These are phyloP conservation scores for Trididemnum nubilum DNA, from an alignment of 23 tunicate genomes.

Conservation along the genomic window DNA sequence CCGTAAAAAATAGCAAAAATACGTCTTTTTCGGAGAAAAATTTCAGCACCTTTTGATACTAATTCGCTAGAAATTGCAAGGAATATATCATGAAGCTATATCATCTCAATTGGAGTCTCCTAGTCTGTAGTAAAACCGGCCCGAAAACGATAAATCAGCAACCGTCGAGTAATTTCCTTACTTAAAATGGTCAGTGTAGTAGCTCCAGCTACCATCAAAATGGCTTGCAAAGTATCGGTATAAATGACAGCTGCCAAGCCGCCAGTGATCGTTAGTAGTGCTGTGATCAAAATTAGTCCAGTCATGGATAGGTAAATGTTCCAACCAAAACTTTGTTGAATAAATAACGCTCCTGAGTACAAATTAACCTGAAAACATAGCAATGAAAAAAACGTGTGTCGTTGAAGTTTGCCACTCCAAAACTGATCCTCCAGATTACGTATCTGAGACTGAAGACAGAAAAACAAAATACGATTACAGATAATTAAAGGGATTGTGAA, in stretches of 20 bases:
- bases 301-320: constrained; percentile 76
- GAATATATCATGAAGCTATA: too few relatives aligned
- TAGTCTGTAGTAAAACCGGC: too few relatives aligned
- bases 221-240: constrained; percentile 90
- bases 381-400: neutral
- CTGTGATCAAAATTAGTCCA: constrained; percentile 77
- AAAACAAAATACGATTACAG: too few relatives aligned
- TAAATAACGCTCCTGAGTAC: constrained; percentile 79
- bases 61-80: too few relatives aligned
- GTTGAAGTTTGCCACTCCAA: too few relatives aligned
- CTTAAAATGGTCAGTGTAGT: constrained; percentile 62
- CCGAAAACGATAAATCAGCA: too few relatives aligned
- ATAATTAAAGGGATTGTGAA: too few relatives aligned
- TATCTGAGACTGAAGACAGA: neutral
- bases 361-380: constrained; percentile 61
- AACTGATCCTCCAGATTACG: neutral
- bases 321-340: constrained; percentile 90
- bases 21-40: too few relatives aligned
- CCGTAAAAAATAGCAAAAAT: too few relatives aligned
- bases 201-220: constrained; percentile 75
- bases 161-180: too few relatives aligned
- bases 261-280: constrained; percentile 78
- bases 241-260: constrained; percentile 94
- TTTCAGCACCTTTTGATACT: too few relatives aligned
- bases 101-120: too few relatives aligned